Conservation (phyloP, 1,140 invertebrate genomes). For the Tetranychus urticae region DNA sequence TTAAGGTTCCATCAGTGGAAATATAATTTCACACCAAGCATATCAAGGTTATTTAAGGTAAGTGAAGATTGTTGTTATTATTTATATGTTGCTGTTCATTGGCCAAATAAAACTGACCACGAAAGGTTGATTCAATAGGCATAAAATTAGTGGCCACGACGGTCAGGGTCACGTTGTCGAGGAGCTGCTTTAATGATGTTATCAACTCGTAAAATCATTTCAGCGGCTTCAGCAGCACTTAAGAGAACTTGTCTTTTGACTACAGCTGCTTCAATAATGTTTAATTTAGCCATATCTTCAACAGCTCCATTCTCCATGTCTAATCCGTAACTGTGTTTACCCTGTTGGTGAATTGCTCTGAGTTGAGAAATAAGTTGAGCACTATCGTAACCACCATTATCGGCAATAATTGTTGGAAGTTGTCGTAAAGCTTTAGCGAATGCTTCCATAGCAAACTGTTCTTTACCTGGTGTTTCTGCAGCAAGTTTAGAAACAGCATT, state of each 20-base stretch:
- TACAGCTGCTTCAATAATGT: constrained; percentile 86
- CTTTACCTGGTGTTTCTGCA: constrained; percentile 77
- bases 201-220: constrained; percentile 96
- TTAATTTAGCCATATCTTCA: constrained; percentile 30
- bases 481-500: constrained; percentile 61
- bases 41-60: too few species aligned
- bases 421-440: constrained; percentile 58
- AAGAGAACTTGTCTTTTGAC: constrained; percentile 86
- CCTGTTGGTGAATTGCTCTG: constrained; percentile 61
- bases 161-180: constrained; percentile 58
- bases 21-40: too few species aligned
- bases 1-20: too few species aligned
- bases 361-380: constrained; percentile 75
- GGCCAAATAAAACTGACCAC: too few species aligned
- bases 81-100: too few species aligned
- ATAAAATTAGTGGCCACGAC: constrained; percentile 36
- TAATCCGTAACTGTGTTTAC: constrained; percentile 51
- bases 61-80: too few species aligned
- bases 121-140: too few species aligned
- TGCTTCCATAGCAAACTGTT: constrained; percentile 87
- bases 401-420: constrained; percentile 82
- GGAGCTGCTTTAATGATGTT: constrained; percentile 89
- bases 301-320: constrained; percentile 20
- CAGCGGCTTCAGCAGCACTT: constrained; percentile 86
- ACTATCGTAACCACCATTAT: constrained; percentile 96